Percentiles rank a stretch among this genome's conserved stretches.
These are phyloP conservation scores for Magallana nippona DNA, from an alignment of 2,888 invertebrate species.

Conservation along the genomic window DNA sequence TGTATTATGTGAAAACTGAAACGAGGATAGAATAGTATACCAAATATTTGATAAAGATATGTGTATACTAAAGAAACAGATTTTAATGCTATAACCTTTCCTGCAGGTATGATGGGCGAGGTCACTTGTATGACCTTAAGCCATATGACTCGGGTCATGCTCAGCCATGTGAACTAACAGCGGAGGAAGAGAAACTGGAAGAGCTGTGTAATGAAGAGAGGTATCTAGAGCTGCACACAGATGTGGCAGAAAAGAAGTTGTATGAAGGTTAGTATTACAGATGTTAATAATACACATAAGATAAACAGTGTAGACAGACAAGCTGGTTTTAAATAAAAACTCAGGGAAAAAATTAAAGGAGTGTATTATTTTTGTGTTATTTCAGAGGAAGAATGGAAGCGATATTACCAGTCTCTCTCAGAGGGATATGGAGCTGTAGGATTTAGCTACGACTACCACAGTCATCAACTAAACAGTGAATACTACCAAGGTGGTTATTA, in stretches of 20 bases:
- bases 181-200: slow-evolving; percentile 90
- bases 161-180: slow-evolving; percentile 83
- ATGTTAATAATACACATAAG: no score
- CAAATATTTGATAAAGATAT: not conserved
- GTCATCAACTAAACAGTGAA: slow-evolving; percentile 43
- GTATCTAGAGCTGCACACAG: slow-evolving; percentile 90
- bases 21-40: not conserved
- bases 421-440: slow-evolving; percentile 80
- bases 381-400: slow-evolving; percentile 94
- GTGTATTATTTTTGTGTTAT: slow-evolving; percentile 50
- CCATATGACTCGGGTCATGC: slow-evolving; percentile 89
- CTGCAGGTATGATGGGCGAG: slow-evolving; percentile 94
- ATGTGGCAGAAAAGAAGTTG: slow-evolving; percentile 92
- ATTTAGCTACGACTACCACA: slow-evolving; percentile 79
- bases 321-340: no score
- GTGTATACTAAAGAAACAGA: not conserved
- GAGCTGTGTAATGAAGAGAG: slow-evolving; percentile 96
- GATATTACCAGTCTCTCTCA: slow-evolving; percentile 86
- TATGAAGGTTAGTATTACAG: slow-evolving; percentile 87
- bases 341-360: no score
- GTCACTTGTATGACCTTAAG: slow-evolving; percentile 91
- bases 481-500: slow-evolving; percentile 3
- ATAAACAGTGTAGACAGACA: no score
- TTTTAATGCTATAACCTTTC: slow-evolving; percentile 38
- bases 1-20: no score